Evolutionary conservation across 2,888 invertebrate species (phyloP).

Genomic region (Sipha maydis): DNA sequence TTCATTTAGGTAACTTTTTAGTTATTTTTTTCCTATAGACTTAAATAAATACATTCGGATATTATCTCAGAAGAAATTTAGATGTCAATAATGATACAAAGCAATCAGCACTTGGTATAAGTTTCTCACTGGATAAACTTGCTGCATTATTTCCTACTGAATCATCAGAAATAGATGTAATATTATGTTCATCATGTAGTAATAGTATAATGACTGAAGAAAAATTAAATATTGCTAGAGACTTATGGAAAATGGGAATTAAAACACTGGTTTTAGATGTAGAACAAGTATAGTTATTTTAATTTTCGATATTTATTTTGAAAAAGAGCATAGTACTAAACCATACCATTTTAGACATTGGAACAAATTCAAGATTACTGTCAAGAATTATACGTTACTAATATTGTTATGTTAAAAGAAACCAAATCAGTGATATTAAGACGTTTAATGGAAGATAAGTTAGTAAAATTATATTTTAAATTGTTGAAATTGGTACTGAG

Average conservation of each 20-base stretch:
- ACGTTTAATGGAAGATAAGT: conserved; percentile 74
- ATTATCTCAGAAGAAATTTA: conserved; percentile 67
- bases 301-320: not conserved
- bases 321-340: conserved; percentile 3
- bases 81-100: conserved; percentile 67
- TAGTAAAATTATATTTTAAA: not conserved
- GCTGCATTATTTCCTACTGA: conserved; percentile 73
- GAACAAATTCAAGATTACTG: conserved; percentile 77
- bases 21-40: not conserved
- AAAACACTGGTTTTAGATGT: conserved; percentile 67
- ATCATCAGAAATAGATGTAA: conserved; percentile 73
- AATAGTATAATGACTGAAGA: conserved; percentile 72
- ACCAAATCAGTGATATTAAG: conserved; percentile 72
- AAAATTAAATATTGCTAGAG: conserved; percentile 69
- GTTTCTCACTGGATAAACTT: conserved; percentile 84
- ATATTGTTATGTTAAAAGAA: conserved; percentile 75
- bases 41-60: not conserved
- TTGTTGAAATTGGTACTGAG: not conserved
- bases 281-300: conserved; percentile 59
- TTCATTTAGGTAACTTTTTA: conserved; percentile 73
- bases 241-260: conserved; percentile 80
- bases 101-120: conserved; percentile 82
- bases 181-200: conserved; percentile 74
- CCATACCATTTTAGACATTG: conserved; percentile 68
- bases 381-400: conserved; percentile 72